Base-by-base conservation (phyloP, 2,888 invertebrate species). In the Rutpela maculata region DNA sequence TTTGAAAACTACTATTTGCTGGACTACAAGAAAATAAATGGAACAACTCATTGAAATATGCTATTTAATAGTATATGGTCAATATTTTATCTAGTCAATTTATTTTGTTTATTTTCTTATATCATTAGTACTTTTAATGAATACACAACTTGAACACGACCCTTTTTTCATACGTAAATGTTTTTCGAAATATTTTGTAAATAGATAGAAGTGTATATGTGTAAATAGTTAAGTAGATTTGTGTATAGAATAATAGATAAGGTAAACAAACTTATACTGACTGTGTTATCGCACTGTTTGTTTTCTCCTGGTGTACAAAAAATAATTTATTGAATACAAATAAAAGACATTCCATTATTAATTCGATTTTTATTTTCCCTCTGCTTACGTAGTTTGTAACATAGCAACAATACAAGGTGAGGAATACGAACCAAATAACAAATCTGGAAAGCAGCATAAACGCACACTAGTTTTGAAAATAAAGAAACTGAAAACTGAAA, bases 161-260 rank as follows among this genome's bases (percentile, higher is more conserved):
- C 57, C 63, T 43, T 66, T 77, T 76, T 55, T 78, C 76, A 66
- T 74, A 56, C 60, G 60, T 73, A 70, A 62, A 76, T 70, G 75
- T 72, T 78, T 77, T 76, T 79, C 79, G 79, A 71, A 78, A 76
- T 78, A 78, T 79, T 78, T 75, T 82, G 82, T 82, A 82, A 80
- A 82, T 82, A 82, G 77, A 63, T 81, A 78, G 80, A 82, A 80
- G 67, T 85, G 82, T 84, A 85, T 81, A 85, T 84, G 83, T 85
- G 85, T 85, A 85, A 82, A 85, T 85, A 85, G 83, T 75, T 78
- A 78, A 79, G 78, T 81, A 84, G 84, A 84, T 79, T 82, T 83
- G 82, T 85, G 84, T 84, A 83, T 83, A 84, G 83, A 79, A 78
- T 55, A 76, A 65, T 80, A 82, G 81, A 82, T 82, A 81, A 80